These are phyloP conservation scores for Hypothenemus hampei DNA, from an alignment of 1,140 invertebrate genomes.

Conservation along the genomic window DNA sequence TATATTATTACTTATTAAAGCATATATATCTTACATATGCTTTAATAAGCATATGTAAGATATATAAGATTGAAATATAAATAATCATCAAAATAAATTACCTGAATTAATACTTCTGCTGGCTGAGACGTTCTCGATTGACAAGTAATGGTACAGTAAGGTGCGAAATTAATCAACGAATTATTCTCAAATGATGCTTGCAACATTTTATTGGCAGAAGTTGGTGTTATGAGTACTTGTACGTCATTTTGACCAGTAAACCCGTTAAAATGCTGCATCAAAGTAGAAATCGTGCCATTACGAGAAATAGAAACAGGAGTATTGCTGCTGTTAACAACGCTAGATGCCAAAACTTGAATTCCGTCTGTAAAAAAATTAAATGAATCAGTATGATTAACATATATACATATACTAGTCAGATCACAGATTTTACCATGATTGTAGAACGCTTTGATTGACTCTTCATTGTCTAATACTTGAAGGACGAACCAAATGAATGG, in stretches of 20 bases:
- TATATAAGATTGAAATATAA: no score
- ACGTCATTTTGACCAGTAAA: conserved; percentile 45
- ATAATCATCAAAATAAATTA: conserved; percentile 27
- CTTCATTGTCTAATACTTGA: conserved; percentile 63
- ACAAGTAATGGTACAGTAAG: conserved; percentile 57
- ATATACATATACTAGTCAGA: no score
- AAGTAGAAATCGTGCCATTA: conserved; percentile 48
- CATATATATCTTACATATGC: no score
- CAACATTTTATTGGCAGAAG: conserved; percentile 54
- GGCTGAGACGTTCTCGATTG: conserved; percentile 78
- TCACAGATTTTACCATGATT: conserved; percentile 46
- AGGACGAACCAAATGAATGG: conserved; percentile 71
- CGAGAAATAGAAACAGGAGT: conserved; percentile 48
- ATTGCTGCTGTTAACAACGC: conserved; percentile 54
- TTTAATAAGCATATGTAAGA: no score
- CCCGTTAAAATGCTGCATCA: conserved; percentile 62
- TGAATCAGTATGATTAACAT: neutral
- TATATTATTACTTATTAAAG: no score
- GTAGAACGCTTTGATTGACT: conserved; percentile 62
- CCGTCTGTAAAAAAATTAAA: conserved; percentile 46
- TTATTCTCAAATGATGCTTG: conserved; percentile 50
- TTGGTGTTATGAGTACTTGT: conserved; percentile 49
- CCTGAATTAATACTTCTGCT: conserved; percentile 77
- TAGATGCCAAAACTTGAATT: conserved; percentile 55
- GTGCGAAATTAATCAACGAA: conserved; percentile 83